Conservation (phyloP, 2,113 vertebrate genomes). For the Macaca mulatta region DNA sequence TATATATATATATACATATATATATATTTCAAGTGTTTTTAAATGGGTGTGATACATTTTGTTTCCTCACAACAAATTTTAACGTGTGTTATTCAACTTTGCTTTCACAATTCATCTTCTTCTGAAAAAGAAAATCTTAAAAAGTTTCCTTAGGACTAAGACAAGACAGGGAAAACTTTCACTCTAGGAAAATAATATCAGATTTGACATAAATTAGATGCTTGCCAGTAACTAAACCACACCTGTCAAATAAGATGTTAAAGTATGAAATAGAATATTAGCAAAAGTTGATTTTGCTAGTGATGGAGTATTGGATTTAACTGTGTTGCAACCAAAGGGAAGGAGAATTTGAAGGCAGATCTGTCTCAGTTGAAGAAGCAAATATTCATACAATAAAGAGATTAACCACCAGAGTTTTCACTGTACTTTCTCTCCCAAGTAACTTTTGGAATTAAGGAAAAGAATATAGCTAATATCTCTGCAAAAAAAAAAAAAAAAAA, state of each 20-base stretch:
- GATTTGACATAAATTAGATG: constrained; percentile 62
- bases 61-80: constrained; percentile 38
- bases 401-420: neutral
- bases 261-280: constrained; percentile 61
- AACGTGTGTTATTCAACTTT: constrained; percentile 59
- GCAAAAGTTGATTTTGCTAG: constrained; percentile 45
- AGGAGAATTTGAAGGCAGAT: neutral
- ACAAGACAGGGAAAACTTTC: constrained; percentile 41
- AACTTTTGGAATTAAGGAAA: neutral
- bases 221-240: constrained; percentile 45
- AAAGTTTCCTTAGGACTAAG: constrained; percentile 38
- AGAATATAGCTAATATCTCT: neutral
- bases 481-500: neutral
- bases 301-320: constrained; percentile 40
- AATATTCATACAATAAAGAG: neutral
- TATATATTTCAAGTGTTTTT: constrained; percentile 20
- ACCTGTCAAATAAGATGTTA: constrained; percentile 68
- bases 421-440: neutral
- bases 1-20: neutral
- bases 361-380: neutral
- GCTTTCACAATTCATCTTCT: constrained; percentile 39
- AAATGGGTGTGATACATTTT: constrained; percentile 34
- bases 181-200: constrained; percentile 58
- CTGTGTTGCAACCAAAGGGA: neutral
- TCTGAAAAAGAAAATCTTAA: neutral